Percentiles rank a stretch among this genome's conserved stretches.
Evolutionary conservation across 1,140 invertebrate species (phyloP).

Genomic region (Lethrus apterus): DNA sequence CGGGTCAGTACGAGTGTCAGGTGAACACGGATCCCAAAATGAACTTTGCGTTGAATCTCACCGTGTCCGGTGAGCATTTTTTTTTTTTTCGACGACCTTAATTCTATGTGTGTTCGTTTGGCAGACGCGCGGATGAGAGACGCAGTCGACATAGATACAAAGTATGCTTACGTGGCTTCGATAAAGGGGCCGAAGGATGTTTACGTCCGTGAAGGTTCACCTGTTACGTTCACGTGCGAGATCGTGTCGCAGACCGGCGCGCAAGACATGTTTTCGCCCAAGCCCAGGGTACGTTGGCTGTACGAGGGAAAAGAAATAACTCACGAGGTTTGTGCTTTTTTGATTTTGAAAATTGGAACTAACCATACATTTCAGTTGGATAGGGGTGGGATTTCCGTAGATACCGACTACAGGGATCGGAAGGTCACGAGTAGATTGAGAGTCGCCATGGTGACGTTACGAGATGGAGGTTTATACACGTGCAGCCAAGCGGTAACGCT

Average conservation of each 20-base stretch:
- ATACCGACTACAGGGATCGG: conserved; percentile 34
- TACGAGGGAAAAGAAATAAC: conserved; percentile 35
- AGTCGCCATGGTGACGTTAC: conserved; percentile 32
- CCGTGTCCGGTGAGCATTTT: conserved; percentile 58
- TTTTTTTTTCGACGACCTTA: too few relatives aligned
- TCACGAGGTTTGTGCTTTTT: conserved; percentile 27
- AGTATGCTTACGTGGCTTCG: conserved; percentile 22
- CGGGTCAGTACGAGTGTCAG: conserved; percentile 71
- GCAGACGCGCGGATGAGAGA: conserved; percentile 10
- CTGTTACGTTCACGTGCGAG: conserved; percentile 38
- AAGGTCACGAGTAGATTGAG: conserved; percentile 38
- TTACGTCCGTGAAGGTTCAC: conserved; percentile 35
- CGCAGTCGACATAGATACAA: conserved; percentile 12
- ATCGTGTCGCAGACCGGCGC: conserved; percentile 27
- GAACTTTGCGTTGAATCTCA: conserved; percentile 58
- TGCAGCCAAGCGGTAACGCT: conserved; percentile 41
- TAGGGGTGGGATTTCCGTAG: conserved; percentile 36
- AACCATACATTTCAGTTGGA: conserved; percentile 24
- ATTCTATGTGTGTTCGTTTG: conserved; percentile 5
- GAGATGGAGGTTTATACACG: conserved; percentile 46
- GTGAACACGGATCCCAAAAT: conserved; percentile 75
- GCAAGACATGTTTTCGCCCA: conserved; percentile 22
- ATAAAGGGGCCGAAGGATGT: conserved; percentile 37
- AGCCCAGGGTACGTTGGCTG: conserved; percentile 32
- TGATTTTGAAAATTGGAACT: background rate